phyloP scores from a whole-genome alignment of 92 coral and sea anemone species.

The Diadumene lineata region DNA sequence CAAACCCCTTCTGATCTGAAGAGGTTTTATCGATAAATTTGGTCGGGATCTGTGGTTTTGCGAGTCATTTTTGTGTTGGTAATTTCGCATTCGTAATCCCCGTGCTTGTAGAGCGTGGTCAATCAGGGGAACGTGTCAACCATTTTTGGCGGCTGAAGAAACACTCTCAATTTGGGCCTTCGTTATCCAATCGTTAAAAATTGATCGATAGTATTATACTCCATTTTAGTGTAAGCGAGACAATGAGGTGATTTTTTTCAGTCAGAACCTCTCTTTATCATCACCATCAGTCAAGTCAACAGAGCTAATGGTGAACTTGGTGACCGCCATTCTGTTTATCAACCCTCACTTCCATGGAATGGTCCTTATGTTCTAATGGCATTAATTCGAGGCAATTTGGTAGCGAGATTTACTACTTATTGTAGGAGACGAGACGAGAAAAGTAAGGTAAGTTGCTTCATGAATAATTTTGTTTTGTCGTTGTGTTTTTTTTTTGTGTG shows the following conservation, averaged over 20 bases:
- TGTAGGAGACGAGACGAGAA: not conserved
- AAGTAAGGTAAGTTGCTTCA: not conserved
- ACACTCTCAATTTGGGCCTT: not conserved
- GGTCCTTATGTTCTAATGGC: not conserved
- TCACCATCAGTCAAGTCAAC: not conserved
- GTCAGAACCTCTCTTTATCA: slow-evolving; percentile 14
- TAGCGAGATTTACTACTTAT: not conserved
- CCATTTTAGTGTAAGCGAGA: not conserved
- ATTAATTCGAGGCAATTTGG: not conserved
- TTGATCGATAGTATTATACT: not conserved
- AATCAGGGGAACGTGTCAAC: not conserved
- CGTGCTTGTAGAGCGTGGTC: not conserved
- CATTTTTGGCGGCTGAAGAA: not conserved
- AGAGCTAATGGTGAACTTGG: too few species aligned
- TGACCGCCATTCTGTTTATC: not conserved
- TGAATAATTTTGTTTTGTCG: not conserved
- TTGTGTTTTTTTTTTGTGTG: not conserved
- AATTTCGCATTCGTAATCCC: not conserved
- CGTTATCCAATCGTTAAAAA: not conserved
- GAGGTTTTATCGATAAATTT: slow-evolving; percentile 1
- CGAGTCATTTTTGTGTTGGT: not conserved
- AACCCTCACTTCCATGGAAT: not conserved
- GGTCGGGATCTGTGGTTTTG: not conserved
- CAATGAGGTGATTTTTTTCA: not conserved
- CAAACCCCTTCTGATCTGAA: not conserved